A percentile compares a stretch with the other conserved stretches of the same genome.
Evolutionary conservation across 2,888 invertebrate species (phyloP).

Genomic region (Napeogenes sylphis): DNA sequence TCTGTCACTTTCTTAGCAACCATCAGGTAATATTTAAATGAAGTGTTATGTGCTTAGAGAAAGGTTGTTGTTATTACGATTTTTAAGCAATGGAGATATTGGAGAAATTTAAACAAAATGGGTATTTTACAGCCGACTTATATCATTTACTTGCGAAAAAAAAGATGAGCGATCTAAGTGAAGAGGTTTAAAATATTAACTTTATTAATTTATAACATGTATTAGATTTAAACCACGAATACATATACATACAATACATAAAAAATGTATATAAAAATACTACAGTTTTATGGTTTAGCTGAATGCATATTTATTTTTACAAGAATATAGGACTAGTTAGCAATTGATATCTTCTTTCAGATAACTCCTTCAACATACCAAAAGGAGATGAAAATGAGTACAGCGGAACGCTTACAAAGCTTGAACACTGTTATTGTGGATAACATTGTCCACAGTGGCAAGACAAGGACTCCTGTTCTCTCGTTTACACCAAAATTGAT

Average conservation of each 20-base stretch:
- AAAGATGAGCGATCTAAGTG: constrained; percentile 44
- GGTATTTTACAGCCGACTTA: constrained; percentile 63
- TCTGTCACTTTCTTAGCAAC: constrained; percentile 36
- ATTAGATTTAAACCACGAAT: no score
- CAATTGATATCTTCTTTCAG: constrained; percentile 38
- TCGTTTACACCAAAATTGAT: constrained; percentile 72
- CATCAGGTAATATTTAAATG: constrained; percentile 12
- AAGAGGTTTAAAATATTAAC: constrained; percentile 45
- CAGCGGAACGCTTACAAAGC: constrained; percentile 52
- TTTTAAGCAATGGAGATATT: constrained; percentile 50
- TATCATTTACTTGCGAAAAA: constrained; percentile 63
- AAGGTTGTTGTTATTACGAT: constrained; percentile 21
- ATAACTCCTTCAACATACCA: constrained; percentile 63
- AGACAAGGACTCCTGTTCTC: constrained; percentile 44
- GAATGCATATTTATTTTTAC: no score
- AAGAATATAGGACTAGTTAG: no score
- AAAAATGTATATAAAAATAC: no score
- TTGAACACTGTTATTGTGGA: constrained; percentile 53
- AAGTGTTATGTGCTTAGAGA: constrained; percentile 9
- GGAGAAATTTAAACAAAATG: constrained; percentile 63
- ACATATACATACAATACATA: no score
- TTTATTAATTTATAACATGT: neutral
- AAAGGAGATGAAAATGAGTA: constrained; percentile 59
- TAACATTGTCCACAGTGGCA: constrained; percentile 47
- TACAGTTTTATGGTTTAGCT: no score